Percentiles rank a stretch among this genome's conserved stretches.
Evolutionary conservation across 2,888 invertebrate genomes (phyloP).

Genomic region (Graphium colonna): DNA sequence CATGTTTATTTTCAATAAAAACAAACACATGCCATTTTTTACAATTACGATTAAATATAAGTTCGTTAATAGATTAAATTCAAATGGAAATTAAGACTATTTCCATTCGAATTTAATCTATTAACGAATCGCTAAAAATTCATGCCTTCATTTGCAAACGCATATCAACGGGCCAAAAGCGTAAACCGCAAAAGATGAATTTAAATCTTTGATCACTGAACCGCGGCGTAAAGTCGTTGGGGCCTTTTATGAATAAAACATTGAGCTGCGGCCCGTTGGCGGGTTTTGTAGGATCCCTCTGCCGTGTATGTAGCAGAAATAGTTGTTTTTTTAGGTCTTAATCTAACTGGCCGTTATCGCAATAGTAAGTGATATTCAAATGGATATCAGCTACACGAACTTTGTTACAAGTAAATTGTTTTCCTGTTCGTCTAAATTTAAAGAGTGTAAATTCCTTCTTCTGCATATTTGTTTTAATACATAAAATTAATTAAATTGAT

Average conservation of each 20-base stretch:
- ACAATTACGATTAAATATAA: background rate
- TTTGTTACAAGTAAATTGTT: too few species aligned
- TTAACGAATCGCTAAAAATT: conserved; percentile 10
- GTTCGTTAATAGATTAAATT: background rate
- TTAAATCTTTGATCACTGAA: conserved; percentile 40
- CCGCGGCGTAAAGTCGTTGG: conserved; percentile 26
- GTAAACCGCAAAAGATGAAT: conserved; percentile 19
- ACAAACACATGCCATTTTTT: background rate
- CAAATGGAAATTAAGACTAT: too few species aligned
- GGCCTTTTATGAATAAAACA: conserved; percentile 20
- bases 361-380: too few species aligned
- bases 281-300: background rate
- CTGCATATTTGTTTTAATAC: too few species aligned
- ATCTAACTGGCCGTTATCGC: too few species aligned
- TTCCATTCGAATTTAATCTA: background rate
- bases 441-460: too few species aligned
- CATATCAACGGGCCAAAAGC: conserved; percentile 2
- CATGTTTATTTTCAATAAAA: background rate
- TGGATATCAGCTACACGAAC: too few species aligned
- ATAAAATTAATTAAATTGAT: too few species aligned
- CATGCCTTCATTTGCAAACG: conserved; percentile 10
- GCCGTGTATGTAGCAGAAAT: background rate
- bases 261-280: background rate
- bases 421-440: too few species aligned
- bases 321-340: background rate